phyloP scores from a whole-genome alignment of 30 jellyfish, hydroid and myxozoan genomes.

The Euphysa ruthae region DNA sequence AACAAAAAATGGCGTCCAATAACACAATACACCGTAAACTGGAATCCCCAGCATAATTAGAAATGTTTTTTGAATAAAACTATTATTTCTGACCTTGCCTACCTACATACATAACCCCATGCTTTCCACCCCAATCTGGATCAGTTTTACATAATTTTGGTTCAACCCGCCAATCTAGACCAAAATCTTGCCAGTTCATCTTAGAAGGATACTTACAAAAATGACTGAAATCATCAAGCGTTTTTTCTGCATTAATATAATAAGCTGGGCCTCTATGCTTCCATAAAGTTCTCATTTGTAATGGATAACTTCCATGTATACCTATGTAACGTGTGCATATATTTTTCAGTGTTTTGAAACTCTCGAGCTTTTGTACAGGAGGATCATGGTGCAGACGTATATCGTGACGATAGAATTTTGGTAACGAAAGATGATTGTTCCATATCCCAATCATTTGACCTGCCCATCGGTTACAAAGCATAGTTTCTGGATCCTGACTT shows the following conservation, averaged over 20 bases:
- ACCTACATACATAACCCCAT: not conserved
- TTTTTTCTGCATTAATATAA: not conserved
- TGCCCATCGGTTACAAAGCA: slow-evolving; percentile 40
- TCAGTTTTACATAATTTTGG: not conserved
- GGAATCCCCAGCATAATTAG: too few species aligned
- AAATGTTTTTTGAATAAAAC: too few species aligned
- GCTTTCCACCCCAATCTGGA: not conserved
- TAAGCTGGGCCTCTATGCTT: slow-evolving; percentile 20
- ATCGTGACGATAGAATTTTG: slow-evolving; percentile 22
- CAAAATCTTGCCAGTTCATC: not conserved
- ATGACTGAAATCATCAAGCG: not conserved
- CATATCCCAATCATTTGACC: slow-evolving; percentile 46
- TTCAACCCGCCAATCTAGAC: not conserved
- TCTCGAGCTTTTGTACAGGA: not conserved
- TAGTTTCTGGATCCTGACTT: slow-evolving; percentile 15
- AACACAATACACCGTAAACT: too few species aligned
- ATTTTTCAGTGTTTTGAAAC: not conserved
- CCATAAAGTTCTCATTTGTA: slow-evolving; percentile 57
- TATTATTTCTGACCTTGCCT: not conserved
- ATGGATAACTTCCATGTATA: slow-evolving; percentile 78
- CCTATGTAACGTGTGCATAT: slow-evolving; percentile 59
- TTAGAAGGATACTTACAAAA: not conserved
- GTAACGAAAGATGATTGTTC: not conserved
- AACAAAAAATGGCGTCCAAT: too few species aligned
- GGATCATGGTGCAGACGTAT: slow-evolving; percentile 44